Percentiles rank a stretch among this genome's conserved stretches.
These are phyloP conservation scores for Perdita meconis DNA, from an alignment of 2,888 invertebrate genomes.

Conservation along the genomic window DNA sequence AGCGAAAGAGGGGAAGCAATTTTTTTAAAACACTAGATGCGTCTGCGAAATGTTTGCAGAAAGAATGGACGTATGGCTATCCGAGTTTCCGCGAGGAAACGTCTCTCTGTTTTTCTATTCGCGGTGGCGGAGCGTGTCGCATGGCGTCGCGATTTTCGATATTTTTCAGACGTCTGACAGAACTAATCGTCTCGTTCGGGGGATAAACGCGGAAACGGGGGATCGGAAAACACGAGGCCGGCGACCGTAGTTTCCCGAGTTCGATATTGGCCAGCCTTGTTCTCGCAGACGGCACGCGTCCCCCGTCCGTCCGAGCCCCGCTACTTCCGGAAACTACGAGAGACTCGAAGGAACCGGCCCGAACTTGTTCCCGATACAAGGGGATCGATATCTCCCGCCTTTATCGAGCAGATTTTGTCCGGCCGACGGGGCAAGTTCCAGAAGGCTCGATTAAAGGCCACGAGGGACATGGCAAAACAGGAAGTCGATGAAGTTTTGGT, in stretches of 20 bases:
- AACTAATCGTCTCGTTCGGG: conserved; percentile 11
- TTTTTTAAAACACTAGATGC: too few relatives aligned
- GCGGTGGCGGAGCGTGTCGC: background rate
- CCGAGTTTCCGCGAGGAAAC: background rate
- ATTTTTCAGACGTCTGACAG: background rate
- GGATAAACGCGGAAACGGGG: background rate
- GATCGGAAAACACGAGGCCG: conserved; percentile 7
- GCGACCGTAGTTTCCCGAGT: conserved; percentile 26
- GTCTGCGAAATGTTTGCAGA: conserved; percentile 1
- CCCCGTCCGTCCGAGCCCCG: conserved; percentile 69
- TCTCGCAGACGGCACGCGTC: conserved; percentile 68
- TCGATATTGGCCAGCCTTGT: conserved; percentile 67
- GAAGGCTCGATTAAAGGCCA: background rate
- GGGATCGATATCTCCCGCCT: conserved; percentile 50
- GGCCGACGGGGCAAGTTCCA: too few relatives aligned
- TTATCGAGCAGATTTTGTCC: background rate
- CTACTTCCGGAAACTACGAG: conserved; percentile 46
- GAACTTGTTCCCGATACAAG: conserved; percentile 41
- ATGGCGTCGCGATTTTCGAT: background rate
- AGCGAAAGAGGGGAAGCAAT: background rate
- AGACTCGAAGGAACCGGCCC: conserved; percentile 38
- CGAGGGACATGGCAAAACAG: too few relatives aligned
- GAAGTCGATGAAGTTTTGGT: too few relatives aligned
- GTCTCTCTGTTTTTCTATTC: background rate
- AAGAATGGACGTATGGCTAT: too few relatives aligned